Evolutionary conservation across 1,140 invertebrate genomes (phyloP).

Genomic region (Drosophila quadrilineata): DNA sequence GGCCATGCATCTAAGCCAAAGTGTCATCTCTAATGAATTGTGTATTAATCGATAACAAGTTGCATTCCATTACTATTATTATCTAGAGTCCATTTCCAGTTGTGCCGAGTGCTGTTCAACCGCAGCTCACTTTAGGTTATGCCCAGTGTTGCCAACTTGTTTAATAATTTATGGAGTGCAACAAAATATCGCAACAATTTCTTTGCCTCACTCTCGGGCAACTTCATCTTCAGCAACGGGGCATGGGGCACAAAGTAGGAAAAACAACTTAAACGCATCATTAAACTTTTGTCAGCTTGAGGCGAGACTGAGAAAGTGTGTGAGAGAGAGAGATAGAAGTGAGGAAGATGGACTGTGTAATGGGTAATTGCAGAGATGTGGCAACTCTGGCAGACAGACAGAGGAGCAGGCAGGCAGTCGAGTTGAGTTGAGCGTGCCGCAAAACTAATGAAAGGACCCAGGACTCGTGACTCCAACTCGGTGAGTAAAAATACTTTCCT

Average conservation of each 20-base stretch:
- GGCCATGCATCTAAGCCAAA: no score
- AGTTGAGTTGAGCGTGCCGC: conserved; percentile 45
- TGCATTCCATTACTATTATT: background rate
- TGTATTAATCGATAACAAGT: background rate
- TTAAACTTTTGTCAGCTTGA: conserved; percentile 77
- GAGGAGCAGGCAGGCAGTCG: conserved; percentile 49
- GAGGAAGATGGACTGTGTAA: conserved; percentile 30
- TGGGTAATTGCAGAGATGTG: conserved; percentile 32
- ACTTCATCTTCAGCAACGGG: no score
- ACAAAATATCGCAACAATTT: conserved; percentile 9
- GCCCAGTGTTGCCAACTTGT: conserved; percentile 6
- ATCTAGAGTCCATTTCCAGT: background rate
- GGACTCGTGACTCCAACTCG: conserved; percentile 4
- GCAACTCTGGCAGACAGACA: conserved; percentile 47
- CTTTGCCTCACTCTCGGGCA: background rate
- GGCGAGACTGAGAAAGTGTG: no score
- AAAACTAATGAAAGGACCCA: conserved; percentile 65
- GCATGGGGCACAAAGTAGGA: background rate
- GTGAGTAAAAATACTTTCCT: conserved; percentile 13
- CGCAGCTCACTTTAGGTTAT: conserved; percentile 3
- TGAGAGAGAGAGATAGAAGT: no score
- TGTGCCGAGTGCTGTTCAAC: conserved; percentile 2
- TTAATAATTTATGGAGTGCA: conserved; percentile 8
- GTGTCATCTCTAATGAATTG: no score
- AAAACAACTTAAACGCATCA: conserved; percentile 71